phyloP scores from a whole-genome alignment of 1,140 invertebrate genomes.

The Drosophila serrata region DNA sequence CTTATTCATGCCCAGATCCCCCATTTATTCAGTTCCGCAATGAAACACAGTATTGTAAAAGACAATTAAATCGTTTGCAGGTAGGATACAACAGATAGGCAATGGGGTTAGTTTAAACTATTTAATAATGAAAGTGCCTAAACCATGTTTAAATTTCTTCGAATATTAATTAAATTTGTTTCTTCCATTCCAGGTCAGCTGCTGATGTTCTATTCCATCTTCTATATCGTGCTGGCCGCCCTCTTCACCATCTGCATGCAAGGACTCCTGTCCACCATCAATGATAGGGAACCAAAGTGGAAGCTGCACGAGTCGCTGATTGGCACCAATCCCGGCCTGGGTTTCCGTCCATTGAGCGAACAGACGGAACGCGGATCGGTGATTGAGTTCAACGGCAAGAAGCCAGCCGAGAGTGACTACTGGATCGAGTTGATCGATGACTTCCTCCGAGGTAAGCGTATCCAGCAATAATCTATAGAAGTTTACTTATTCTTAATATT shows the following conservation, averaged over 20 bases:
- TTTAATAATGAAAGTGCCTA: not conserved
- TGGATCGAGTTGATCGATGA: conserved; percentile 90
- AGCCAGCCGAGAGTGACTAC: conserved; percentile 88
- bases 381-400: conserved; percentile 92
- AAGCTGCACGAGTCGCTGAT: conserved; percentile 91
- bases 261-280: conserved; percentile 90
- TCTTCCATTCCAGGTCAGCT: conserved; percentile 88
- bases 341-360: conserved; percentile 93
- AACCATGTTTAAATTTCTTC: not conserved
- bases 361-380: conserved; percentile 92
- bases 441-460: conserved; percentile 90
- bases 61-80: conserved; percentile 23
- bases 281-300: conserved; percentile 90
- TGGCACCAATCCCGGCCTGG: conserved; percentile 95
- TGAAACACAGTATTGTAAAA: conserved; percentile 8
- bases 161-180: not conserved
- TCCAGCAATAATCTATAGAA: not conserved
- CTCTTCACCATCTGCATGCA: conserved; percentile 94
- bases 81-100: not conserved
- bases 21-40: conserved; percentile 14
- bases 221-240: conserved; percentile 91
- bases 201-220: conserved; percentile 93
- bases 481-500: not conserved
- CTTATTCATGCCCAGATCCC: not conserved
- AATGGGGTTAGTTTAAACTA: too few species aligned